Evolutionary conservation across 2,797 vertebrate species (phyloP).

Genomic region (Kryptopterus vitreolus): DNA sequence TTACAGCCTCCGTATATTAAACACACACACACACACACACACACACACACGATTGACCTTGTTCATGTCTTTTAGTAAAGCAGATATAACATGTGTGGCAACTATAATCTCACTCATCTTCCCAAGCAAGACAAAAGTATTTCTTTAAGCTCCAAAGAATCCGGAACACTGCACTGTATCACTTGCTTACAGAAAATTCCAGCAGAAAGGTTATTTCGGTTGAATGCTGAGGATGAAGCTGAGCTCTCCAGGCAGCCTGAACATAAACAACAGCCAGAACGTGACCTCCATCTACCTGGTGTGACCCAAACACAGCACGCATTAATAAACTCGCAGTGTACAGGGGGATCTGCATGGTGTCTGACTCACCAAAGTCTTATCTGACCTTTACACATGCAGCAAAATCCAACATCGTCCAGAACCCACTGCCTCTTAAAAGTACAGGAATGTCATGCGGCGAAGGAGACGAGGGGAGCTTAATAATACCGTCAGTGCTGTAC

Average conservation of each 20-base stretch:
- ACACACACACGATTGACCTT: background rate
- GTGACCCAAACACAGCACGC: background rate
- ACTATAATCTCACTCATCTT: background rate
- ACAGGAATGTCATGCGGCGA: background rate
- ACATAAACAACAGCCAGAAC: constrained; percentile 36
- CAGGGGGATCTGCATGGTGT: background rate
- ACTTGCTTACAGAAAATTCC: background rate
- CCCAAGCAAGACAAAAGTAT: background rate
- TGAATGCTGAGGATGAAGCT: background rate
- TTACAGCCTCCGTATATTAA: background rate
- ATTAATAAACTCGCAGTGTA: background rate
- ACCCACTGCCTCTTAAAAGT: background rate
- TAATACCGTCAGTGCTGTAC: no score
- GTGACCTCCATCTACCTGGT: constrained; percentile 35
- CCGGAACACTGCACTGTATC: background rate
- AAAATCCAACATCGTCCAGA: background rate
- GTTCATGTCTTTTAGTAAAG: background rate
- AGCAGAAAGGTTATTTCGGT: background rate
- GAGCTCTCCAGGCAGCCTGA: background rate
- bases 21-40: no score
- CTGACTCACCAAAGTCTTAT: background rate
- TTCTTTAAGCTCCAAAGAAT: background rate
- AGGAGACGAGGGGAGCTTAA: background rate
- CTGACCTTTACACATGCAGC: background rate
- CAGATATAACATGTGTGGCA: background rate